A percentile compares a stretch with the other conserved stretches of the same genome.
These are phyloP conservation scores for Papilio glaucus DNA, from an alignment of 1,140 invertebrate genomes.

Conservation along the genomic window DNA sequence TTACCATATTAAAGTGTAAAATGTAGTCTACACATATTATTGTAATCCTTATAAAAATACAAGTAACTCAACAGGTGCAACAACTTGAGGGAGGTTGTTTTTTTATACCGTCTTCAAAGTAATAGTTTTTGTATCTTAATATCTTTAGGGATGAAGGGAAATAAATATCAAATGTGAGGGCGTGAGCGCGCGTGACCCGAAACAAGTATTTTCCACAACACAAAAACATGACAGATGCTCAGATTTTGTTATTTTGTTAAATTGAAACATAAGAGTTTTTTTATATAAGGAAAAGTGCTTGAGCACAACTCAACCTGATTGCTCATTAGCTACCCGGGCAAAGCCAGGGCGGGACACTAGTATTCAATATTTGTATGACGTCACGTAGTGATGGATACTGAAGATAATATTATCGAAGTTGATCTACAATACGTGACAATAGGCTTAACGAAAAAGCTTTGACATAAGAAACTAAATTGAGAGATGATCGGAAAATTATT, in stretches of 20 bases:
- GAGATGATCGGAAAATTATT: slow-evolving; percentile 1
- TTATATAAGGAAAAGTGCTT: background rate
- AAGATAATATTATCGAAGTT: background rate
- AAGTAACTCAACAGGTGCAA: too few relatives aligned
- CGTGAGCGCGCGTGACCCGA: background rate
- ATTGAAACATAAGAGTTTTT: background rate
- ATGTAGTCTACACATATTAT: too few relatives aligned
- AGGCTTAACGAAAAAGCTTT: background rate
- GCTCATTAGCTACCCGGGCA: too few relatives aligned
- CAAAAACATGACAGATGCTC: background rate
- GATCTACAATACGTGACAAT: background rate
- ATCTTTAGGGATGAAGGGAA: slow-evolving; percentile 10
- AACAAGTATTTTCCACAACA: background rate
- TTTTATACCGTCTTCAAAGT: slow-evolving; percentile 13
- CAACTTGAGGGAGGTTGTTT: background rate
- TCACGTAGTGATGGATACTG: too few relatives aligned
- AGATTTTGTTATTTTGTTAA: background rate
- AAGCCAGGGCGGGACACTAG: too few relatives aligned
- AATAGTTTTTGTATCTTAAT: slow-evolving; percentile 7
- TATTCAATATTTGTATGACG: too few relatives aligned
- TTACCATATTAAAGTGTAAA: too few relatives aligned
- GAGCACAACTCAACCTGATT: background rate
- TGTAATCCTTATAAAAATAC: too few relatives aligned
- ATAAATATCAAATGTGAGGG: background rate
- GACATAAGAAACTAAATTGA: background rate